Evolutionary conservation across 2,797 vertebrate species (phyloP).

Genomic region (Vultur gryphus): DNA sequence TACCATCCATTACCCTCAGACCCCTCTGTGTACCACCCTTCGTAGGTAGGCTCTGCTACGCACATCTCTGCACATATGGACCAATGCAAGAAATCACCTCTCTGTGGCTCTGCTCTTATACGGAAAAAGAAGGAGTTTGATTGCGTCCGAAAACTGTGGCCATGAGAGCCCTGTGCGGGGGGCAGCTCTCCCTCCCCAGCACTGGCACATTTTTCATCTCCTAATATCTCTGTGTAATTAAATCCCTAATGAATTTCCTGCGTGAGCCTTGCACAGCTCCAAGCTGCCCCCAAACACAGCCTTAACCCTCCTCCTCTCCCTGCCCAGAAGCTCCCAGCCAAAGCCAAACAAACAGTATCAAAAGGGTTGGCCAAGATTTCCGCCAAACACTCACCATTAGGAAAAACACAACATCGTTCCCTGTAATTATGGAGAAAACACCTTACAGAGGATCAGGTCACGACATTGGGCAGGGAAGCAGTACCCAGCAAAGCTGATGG

Average conservation of each 20-base stretch:
- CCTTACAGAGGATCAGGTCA: neutral
- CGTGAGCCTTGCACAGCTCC: fast-evolving
- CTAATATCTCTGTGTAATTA: neutral
- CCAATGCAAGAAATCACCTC: neutral
- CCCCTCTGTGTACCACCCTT: fast-evolving
- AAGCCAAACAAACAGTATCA: neutral
- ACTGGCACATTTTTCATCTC: neutral
- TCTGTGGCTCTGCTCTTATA: neutral
- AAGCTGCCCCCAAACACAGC: neutral
- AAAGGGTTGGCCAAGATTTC: neutral
- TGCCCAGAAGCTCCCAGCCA: neutral
- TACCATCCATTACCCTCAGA: neutral
- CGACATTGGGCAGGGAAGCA: fast-evolving
- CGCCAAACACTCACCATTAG: fast-evolving
- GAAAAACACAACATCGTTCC: neutral
- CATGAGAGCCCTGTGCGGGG: fast-evolving
- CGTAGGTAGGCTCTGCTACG: neutral
- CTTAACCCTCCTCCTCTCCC: neutral
- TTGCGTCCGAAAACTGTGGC: neutral
- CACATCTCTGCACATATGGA: fast-evolving
- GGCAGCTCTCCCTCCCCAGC: neutral
- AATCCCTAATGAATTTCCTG: neutral
- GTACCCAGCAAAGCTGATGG: neutral
- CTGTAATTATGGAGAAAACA: neutral
- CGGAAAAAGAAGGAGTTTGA: neutral